Conservation (phyloP, 2,888 invertebrate genomes). For the Gortyna flavago region DNA sequence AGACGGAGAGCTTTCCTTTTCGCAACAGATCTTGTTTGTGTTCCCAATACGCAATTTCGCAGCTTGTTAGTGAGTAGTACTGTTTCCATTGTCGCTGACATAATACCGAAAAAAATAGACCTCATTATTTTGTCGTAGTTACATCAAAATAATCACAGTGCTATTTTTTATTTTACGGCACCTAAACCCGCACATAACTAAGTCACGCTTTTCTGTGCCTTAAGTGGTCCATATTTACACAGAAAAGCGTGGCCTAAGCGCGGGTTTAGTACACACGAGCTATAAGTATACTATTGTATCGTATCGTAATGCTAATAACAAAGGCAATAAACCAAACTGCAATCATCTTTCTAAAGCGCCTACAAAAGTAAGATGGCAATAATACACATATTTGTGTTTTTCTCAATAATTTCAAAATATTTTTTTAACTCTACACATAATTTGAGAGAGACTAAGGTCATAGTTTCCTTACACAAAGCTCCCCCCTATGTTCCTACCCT, state of each 20-base stretch:
- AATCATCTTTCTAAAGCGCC: not conserved
- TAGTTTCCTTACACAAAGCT: not conserved
- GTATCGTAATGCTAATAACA: too few species aligned
- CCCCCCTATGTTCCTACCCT: conserved; percentile 18
- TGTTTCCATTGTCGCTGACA: not conserved
- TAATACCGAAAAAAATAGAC: not conserved
- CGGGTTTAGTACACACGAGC: too few species aligned
- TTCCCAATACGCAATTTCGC: not conserved
- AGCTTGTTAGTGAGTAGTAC: not conserved
- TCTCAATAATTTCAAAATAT: not conserved
- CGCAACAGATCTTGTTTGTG: not conserved
- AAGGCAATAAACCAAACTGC: not conserved
- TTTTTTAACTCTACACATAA: not conserved
- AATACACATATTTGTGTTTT: not conserved
- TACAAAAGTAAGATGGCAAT: not conserved
- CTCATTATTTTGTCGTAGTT: not conserved
- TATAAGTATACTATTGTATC: too few species aligned
- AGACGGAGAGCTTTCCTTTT: not conserved
- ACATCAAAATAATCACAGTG: not conserved
- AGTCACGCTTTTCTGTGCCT: too few species aligned
- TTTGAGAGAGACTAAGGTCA: too few species aligned
- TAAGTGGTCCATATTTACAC: too few species aligned
- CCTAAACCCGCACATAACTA: too few species aligned
- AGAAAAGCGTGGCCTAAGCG: too few species aligned
- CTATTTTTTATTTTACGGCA: not conserved